Evolutionary conservation across 2,113 vertebrate species (phyloP), one percentile per base, ranked within the genome.

Genomic region (Sporophila hypoxantha): DNA sequence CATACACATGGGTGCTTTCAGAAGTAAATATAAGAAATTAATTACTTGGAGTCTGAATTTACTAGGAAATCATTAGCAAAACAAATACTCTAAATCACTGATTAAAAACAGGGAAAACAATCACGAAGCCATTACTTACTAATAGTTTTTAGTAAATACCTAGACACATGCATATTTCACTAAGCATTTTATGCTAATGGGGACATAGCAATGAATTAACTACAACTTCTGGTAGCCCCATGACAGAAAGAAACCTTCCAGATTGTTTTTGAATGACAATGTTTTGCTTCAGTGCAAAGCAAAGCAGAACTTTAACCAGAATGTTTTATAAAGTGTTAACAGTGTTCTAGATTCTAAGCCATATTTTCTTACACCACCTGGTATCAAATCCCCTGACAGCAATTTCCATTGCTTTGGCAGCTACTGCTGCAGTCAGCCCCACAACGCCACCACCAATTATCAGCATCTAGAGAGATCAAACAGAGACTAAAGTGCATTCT

Each of bases 391-490:
- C 97, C 89, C 96, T 91, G 56, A 98, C 97, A 36, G 97, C 96
- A 93, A 97, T 97, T 93, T 97, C 97, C 97, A 98, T 98, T 9
- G 97, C 97, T 95, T 97, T 98, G 69, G 97, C 98, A 91, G 98
- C 95, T 80, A 97, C 98, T 57, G 98, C 97, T 79, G 97, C 97
- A 76, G 97, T 96, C 76, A 98, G 94, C 88, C 97, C 97, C 76
- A 97, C 97, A n/a, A 98, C 6, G 65, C 97, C 98, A 76, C 97
- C 97, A 82, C 97, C 97, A 82, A 98, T 98, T 82, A 98, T 93
- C 87, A 98, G 94, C 75, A 97, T 95, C 97, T 96, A 88, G 41
- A 82, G 81, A 91, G 92, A 76, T 90, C 37, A 91, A 94, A 92
- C 89, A 93, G 65, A 84, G 34, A 93, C 66, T 49, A 42, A 92